Percentiles rank a stretch among this genome's conserved stretches.
These are phyloP conservation scores for Maniola jurtina DNA, from an alignment of 1,140 invertebrate species.

Conservation along the genomic window DNA sequence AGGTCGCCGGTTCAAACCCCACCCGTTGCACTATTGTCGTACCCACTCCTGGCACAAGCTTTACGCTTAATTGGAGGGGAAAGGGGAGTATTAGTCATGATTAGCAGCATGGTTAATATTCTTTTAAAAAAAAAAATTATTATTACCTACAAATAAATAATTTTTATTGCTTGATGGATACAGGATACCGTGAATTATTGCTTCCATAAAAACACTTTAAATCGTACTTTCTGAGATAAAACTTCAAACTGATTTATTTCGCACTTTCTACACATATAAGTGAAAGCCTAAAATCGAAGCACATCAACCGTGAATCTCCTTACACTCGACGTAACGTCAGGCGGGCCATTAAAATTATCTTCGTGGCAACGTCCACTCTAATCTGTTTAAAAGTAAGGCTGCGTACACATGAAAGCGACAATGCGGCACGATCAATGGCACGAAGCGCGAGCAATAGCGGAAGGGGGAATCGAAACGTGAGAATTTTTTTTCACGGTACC, in stretches of 20 bases:
- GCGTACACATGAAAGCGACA: background rate
- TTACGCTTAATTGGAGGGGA: too few species aligned
- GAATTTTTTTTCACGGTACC: background rate
- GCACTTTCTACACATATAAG: slow-evolving; percentile 39
- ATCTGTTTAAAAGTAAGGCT: slow-evolving; percentile 49
- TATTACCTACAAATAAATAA: background rate
- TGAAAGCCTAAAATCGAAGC: slow-evolving; percentile 46
- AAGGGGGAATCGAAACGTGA: background rate
- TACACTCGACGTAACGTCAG: slow-evolving; percentile 38
- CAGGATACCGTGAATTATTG: slow-evolving; percentile 12
- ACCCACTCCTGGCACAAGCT: too few species aligned
- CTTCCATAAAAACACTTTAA: slow-evolving; percentile 21
- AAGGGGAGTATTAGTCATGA: too few species aligned
- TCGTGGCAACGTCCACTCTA: slow-evolving; percentile 56
- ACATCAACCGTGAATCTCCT: slow-evolving; percentile 48
- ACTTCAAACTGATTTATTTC: slow-evolving; percentile 29
- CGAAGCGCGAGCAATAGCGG: background rate
- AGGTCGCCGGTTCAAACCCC: too few species aligned
- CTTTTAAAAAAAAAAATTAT: too few species aligned
- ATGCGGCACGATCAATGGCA: background rate
- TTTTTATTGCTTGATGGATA: background rate
- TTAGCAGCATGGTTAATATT: too few species aligned
- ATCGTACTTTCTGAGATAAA: slow-evolving; percentile 14
- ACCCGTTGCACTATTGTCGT: too few species aligned
- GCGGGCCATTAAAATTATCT: slow-evolving; percentile 67